Evolutionary conservation across 2,797 vertebrate genomes (phyloP).

Genomic region (Alauda arvensis): DNA sequence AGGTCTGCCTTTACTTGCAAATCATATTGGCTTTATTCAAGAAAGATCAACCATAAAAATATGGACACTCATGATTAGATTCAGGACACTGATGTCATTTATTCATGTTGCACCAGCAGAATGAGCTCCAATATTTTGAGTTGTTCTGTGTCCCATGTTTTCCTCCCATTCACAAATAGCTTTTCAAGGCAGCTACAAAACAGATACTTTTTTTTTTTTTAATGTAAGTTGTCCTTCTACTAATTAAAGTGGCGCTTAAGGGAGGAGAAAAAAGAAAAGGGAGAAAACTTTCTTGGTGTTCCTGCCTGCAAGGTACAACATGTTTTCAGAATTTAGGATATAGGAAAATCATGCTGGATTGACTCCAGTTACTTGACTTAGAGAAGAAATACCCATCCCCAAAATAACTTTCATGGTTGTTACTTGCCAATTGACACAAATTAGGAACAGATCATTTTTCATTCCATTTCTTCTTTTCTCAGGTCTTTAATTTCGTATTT

Average conservation of each 20-base stretch:
- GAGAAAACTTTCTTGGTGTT: not conserved
- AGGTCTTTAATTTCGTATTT: not conserved
- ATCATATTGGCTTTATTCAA: not conserved
- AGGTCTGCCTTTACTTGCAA: not conserved
- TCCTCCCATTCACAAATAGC: not conserved
- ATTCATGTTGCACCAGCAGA: not conserved
- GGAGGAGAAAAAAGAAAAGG: not conserved
- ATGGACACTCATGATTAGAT: not conserved
- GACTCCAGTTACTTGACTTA: slow-evolving; percentile 46
- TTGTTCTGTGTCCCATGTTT: not conserved
- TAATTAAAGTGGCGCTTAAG: slow-evolving; percentile 16
- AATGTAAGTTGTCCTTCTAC: not conserved
- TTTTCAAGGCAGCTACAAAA: not conserved
- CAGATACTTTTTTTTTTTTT: not conserved
- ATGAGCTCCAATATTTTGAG: not conserved
- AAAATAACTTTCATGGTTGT: slow-evolving; percentile 44
- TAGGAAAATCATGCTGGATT: slow-evolving; percentile 13
- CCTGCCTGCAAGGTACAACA: slow-evolving; percentile 10
- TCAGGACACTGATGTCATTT: not conserved
- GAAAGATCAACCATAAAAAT: not conserved
- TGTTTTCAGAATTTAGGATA: slow-evolving; percentile 19
- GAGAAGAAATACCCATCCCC: slow-evolving; percentile 11
- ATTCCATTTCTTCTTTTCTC: slow-evolving; percentile 27
- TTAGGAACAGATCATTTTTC: slow-evolving; percentile 50
- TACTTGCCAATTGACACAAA: slow-evolving; percentile 51